These are phyloP conservation scores for Hololepta plana DNA, from an alignment of 2,888 invertebrate species.

Conservation along the genomic window DNA sequence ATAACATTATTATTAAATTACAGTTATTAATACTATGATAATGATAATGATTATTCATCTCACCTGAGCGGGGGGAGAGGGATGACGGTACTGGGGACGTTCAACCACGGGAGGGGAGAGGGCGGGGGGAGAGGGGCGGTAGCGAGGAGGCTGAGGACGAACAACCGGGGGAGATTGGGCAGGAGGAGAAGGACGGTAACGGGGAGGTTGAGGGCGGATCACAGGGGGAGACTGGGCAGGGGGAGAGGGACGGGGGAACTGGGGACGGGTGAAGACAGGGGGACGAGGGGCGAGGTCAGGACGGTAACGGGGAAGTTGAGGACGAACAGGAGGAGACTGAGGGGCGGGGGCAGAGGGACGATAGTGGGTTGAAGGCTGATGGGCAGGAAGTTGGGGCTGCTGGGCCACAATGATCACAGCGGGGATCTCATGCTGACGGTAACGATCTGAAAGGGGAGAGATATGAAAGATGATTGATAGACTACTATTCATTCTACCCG, in stretches of 20 bases:
- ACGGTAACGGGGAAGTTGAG: slow-evolving; percentile 8
- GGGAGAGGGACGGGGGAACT: neutral
- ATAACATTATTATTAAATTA: too few species aligned
- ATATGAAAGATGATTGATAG: too few species aligned
- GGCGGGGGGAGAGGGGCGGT: slow-evolving; percentile 1
- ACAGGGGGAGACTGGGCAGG: neutral
- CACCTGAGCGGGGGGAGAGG: too few species aligned
- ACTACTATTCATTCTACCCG: too few species aligned
- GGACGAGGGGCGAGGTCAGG: neutral
- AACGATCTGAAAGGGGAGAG: too few species aligned
- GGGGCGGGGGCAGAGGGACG: slow-evolving; percentile 8
- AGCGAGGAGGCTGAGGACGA: neutral
- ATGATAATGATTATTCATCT: too few species aligned
- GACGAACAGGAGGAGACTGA: slow-evolving; percentile 24
- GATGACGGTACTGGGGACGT: too few species aligned
- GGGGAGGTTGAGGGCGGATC: neutral
- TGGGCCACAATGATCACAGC: too few species aligned
- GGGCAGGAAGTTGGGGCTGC: too few species aligned
- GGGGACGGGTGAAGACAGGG: neutral
- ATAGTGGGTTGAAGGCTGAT: neutral
- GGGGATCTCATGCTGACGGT: too few species aligned
- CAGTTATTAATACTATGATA: too few species aligned
- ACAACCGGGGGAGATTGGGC: neutral
- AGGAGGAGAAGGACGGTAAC: neutral
- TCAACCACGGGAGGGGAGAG: too few species aligned